These are phyloP conservation scores for Ericerus pela DNA, from an alignment of 1,140 invertebrate genomes.

Conservation along the genomic window DNA sequence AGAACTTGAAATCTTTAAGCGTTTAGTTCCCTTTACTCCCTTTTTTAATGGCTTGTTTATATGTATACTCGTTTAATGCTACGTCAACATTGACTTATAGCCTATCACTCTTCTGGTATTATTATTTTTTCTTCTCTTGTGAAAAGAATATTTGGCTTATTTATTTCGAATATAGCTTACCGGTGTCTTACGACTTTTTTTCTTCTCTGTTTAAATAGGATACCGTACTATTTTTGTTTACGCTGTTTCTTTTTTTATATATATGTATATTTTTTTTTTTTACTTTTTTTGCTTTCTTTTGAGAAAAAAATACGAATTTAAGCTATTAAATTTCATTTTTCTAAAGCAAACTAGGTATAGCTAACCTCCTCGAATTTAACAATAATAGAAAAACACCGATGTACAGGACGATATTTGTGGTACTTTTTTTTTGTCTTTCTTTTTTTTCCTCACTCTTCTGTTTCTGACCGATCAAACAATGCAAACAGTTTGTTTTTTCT, in stretches of 20 bases:
- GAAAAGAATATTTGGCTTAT: constrained; percentile 1
- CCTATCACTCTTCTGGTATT: constrained; percentile 9
- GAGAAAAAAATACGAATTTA: too few species aligned
- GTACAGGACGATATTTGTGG: too few species aligned
- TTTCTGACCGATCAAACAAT: too few species aligned
- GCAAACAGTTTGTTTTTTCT: too few species aligned
- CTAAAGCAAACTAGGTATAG: not conserved
- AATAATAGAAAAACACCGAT: too few species aligned
- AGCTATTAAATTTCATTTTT: constrained; percentile 11
- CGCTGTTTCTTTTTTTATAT: not conserved
- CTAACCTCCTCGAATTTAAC: not conserved
- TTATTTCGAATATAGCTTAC: not conserved
- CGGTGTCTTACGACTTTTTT: too few species aligned
- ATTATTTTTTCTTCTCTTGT: not conserved
- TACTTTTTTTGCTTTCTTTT: too few species aligned
- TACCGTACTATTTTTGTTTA: not conserved
- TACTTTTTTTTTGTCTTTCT: too few species aligned
- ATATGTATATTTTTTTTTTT: too few species aligned
- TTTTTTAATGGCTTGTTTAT: too few species aligned
- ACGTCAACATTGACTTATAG: constrained; percentile 5
- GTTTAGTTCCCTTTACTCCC: too few species aligned
- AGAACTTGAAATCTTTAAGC: constrained; percentile 2
- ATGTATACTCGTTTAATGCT: constrained; percentile 9
- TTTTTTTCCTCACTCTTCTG: not conserved
- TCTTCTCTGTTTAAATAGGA: constrained; percentile 9